These are phyloP conservation scores for Willisornis vidua DNA, from an alignment of 2,113 vertebrate genomes.

Conservation along the genomic window DNA sequence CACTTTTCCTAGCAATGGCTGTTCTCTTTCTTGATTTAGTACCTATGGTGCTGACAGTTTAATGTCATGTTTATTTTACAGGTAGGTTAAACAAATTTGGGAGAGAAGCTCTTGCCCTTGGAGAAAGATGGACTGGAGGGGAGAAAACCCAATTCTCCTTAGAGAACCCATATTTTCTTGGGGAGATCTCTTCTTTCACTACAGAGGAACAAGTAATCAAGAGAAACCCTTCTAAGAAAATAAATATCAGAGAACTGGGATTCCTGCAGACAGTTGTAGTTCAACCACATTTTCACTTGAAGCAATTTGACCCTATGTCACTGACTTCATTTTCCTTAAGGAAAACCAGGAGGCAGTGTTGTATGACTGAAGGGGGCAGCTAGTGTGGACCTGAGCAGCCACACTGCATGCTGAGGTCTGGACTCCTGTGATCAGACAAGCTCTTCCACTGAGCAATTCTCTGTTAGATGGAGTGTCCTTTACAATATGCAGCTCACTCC, in stretches of 20 bases:
- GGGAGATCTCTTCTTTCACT: not conserved
- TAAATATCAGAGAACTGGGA: not conserved
- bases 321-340: not conserved
- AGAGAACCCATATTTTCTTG: not conserved
- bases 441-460: not conserved
- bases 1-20: not conserved
- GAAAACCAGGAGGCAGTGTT: not conserved
- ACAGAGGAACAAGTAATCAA: not conserved
- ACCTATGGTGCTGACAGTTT: not conserved
- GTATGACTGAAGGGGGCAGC: not conserved
- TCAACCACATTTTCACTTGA: not conserved
- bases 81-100: not conserved
- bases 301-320: not conserved
- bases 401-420: not conserved
- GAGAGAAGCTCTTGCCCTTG: not conserved
- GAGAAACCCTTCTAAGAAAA: not conserved
- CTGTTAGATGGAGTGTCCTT: not conserved
- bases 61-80: constrained; percentile 1
- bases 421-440: not conserved
- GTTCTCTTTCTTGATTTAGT: constrained; percentile 3
- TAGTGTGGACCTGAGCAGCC: not conserved
- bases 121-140: not conserved
- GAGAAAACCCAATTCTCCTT: not conserved
- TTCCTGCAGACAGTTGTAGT: not conserved
- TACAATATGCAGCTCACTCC: not conserved